Evolutionary conservation across 2,888 invertebrate species (phyloP).

Genomic region (Ganaspis brasiliensis): DNA sequence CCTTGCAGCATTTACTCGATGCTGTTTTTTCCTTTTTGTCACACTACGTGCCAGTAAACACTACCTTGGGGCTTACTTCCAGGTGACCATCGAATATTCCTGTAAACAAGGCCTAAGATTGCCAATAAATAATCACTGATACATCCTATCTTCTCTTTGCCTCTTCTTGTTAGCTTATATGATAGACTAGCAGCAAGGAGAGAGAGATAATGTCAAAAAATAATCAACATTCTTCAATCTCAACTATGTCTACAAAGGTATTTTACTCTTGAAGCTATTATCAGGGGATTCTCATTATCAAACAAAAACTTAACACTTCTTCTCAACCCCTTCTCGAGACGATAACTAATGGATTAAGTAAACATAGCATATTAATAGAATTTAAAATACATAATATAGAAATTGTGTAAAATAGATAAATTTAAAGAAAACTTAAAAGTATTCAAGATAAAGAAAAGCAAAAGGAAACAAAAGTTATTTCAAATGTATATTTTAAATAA

Average conservation of each 20-base stretch:
- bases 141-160: slow-evolving; percentile 4
- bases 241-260: slow-evolving; percentile 24
- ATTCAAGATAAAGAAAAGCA: no score
- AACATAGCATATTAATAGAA: no score
- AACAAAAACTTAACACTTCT: not conserved
- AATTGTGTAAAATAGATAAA: no score
- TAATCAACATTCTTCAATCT: slow-evolving; percentile 13
- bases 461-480: not conserved
- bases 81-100: slow-evolving; percentile 38
- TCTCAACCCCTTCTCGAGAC: not conserved
- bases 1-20: slow-evolving; percentile 37
- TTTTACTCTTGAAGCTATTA: not conserved
- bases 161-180: slow-evolving; percentile 11
- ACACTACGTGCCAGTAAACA: slow-evolving; percentile 42
- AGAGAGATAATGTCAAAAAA: slow-evolving; percentile 22
- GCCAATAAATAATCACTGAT: slow-evolving; percentile 33
- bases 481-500: not conserved
- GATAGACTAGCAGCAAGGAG: slow-evolving; percentile 12
- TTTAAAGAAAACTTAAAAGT: no score
- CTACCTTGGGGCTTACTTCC: slow-evolving; percentile 33
- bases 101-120: slow-evolving; percentile 31
- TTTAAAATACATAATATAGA: no score
- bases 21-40: slow-evolving; percentile 29
- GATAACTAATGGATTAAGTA: no score
- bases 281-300: not conserved